A percentile compares a stretch with the other conserved stretches of the same genome.
These are phyloP conservation scores for Seriola dumerili DNA, from an alignment of 2,113 vertebrate genomes.

Conservation along the genomic window DNA sequence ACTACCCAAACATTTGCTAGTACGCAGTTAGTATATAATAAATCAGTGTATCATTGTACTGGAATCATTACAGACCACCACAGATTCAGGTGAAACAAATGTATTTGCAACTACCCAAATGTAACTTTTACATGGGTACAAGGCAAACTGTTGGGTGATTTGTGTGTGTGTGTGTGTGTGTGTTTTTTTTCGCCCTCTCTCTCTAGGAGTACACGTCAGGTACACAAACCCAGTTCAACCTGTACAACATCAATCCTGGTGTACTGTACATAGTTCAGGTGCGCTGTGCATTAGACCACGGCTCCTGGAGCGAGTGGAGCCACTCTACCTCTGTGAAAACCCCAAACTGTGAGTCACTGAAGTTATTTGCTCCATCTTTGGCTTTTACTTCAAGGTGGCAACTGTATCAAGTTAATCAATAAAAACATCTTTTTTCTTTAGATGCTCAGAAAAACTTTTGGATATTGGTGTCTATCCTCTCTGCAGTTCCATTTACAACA, in stretches of 20 bases:
- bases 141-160: background rate
- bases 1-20: background rate
- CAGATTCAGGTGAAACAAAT: background rate
- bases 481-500: slow-evolving; percentile 82
- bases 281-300: slow-evolving; percentile 88
- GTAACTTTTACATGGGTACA: background rate
- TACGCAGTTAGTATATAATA: background rate
- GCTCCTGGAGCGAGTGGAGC: slow-evolving; percentile 86
- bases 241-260: slow-evolving; percentile 87
- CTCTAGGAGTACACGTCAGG: slow-evolving; percentile 85
- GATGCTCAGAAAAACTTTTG: slow-evolving; percentile 81
- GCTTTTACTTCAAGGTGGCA: background rate
- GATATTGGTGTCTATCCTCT: slow-evolving; percentile 85
- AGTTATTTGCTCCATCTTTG: background rate
- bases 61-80: background rate
- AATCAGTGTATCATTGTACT: background rate
- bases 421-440: slow-evolving; percentile 57
- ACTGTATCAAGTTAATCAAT: background rate
- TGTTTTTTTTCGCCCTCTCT: background rate
- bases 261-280: slow-evolving; percentile 87
- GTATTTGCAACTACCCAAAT: background rate
- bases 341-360: slow-evolving; percentile 74
- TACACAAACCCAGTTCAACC: slow-evolving; percentile 84
- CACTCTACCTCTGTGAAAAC: slow-evolving; percentile 54
- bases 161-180: background rate